A percentile compares a stretch with the other conserved stretches of the same genome.
Evolutionary conservation across 2,797 vertebrate species (phyloP).

Genomic region (Pogonophryne albipinna): DNA sequence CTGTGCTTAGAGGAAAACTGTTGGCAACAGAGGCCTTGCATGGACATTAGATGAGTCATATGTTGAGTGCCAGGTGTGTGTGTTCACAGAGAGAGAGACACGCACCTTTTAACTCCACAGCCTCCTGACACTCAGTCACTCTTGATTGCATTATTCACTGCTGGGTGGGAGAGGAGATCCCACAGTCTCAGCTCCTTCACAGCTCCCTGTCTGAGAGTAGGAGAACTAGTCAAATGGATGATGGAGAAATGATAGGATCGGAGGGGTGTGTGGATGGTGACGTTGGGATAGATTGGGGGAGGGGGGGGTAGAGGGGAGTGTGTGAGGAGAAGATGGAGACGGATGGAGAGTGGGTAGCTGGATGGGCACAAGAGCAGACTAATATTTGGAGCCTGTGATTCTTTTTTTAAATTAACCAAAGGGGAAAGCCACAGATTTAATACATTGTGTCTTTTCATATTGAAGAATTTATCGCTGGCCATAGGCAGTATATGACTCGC

Average conservation of each 20-base stretch:
- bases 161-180: slow-evolving; percentile 56
- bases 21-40: slow-evolving; percentile 44
- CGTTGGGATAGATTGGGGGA: slow-evolving; percentile 19
- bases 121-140: slow-evolving; percentile 63
- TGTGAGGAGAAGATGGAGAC: slow-evolving; percentile 30
- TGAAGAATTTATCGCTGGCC: neutral
- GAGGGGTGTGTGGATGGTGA: slow-evolving; percentile 8
- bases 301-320: slow-evolving; percentile 6
- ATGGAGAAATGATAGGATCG: slow-evolving; percentile 43
- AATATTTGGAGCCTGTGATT: slow-evolving; percentile 14
- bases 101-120: slow-evolving; percentile 47
- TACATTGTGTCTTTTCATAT: neutral
- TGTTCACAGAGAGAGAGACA: neutral
- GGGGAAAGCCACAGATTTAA: neutral
- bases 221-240: slow-evolving; percentile 48
- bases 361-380: slow-evolving; percentile 14
- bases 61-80: slow-evolving; percentile 38
- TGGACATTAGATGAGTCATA: slow-evolving; percentile 70
- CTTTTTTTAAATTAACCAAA: neutral
- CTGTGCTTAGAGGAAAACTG: slow-evolving; percentile 37
- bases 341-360: neutral
- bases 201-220: slow-evolving; percentile 37
- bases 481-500: neutral
- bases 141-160: slow-evolving; percentile 76
- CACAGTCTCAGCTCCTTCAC: slow-evolving; percentile 55